Evolutionary conservation across 1,140 invertebrate species (phyloP).

Genomic region (Anadara kagoshimensis): DNA sequence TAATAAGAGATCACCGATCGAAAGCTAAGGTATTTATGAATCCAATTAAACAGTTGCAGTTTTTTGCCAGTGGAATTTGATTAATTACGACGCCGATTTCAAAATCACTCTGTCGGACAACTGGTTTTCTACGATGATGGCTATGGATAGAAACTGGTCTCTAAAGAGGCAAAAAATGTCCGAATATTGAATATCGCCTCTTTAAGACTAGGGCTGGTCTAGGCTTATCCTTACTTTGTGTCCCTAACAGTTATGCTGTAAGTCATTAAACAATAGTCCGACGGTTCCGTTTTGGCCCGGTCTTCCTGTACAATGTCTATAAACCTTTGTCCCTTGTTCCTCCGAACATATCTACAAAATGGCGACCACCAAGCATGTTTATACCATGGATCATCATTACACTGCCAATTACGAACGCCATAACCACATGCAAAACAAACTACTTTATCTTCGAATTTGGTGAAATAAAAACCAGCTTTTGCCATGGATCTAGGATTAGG

Average conservation of each 20-base stretch:
- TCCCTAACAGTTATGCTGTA: background rate
- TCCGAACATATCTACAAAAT: conserved; percentile 10
- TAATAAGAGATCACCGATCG: too few species aligned
- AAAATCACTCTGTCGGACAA: too few species aligned
- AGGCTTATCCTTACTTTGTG: background rate
- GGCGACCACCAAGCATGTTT: conserved; percentile 20
- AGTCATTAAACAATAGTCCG: conserved; percentile 2
- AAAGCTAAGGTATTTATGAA: too few species aligned
- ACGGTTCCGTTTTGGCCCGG: background rate
- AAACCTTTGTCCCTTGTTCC: background rate
- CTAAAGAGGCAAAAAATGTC: too few species aligned
- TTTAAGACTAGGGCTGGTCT: too few species aligned
- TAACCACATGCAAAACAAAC: conserved; percentile 18
- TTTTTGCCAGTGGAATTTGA: too few species aligned
- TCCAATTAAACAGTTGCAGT: too few species aligned
- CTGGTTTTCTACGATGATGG: too few species aligned
- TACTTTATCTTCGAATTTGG: conserved; percentile 21
- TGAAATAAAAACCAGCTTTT: conserved; percentile 29
- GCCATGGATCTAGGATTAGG: background rate
- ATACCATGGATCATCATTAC: conserved; percentile 11
- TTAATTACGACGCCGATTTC: too few species aligned
- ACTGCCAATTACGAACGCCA: conserved; percentile 16
- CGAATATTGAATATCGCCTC: too few species aligned
- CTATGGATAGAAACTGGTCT: too few species aligned
- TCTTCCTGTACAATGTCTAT: background rate